Evolutionary conservation across 2,888 invertebrate genomes (phyloP).

Genomic region (Dryococelus australis): DNA sequence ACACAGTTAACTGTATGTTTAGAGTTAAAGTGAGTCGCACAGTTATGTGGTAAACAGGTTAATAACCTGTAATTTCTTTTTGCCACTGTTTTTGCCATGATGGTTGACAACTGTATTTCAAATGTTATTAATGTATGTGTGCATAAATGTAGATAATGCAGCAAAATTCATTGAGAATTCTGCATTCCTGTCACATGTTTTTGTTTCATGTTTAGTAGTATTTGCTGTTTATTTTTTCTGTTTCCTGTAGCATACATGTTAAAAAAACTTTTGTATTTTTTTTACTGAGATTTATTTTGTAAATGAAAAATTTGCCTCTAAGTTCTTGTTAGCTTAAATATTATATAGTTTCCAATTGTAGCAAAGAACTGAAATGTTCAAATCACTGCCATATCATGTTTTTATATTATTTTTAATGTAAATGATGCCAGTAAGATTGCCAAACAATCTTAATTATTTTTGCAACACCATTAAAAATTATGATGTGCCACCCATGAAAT

Average conservation of each 20-base stretch:
- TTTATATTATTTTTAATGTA: conserved; percentile 2
- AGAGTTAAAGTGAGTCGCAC: too few relatives aligned
- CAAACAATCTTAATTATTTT: background rate
- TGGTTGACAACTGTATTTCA: background rate
- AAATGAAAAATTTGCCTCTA: background rate
- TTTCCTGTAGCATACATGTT: background rate
- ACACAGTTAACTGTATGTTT: too few relatives aligned
- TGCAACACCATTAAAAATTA: background rate
- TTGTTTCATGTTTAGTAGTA: background rate
- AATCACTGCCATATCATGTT: conserved; percentile 29
- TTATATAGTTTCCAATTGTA: background rate
- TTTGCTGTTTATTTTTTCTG: background rate
- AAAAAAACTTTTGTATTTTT: background rate
- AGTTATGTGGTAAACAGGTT: too few relatives aligned
- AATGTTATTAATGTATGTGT: background rate
- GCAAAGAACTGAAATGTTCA: background rate
- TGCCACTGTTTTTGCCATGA: too few relatives aligned
- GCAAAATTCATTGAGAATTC: background rate
- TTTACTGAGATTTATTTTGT: background rate
- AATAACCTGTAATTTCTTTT: too few relatives aligned
- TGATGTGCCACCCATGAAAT: background rate
- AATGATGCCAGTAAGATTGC: conserved; percentile 16
- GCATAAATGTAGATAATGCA: conserved; percentile 9
- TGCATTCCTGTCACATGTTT: background rate
- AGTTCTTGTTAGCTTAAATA: background rate